Conservation (phyloP, 2,113 vertebrate genomes). For the Buteo buteo region DNA sequence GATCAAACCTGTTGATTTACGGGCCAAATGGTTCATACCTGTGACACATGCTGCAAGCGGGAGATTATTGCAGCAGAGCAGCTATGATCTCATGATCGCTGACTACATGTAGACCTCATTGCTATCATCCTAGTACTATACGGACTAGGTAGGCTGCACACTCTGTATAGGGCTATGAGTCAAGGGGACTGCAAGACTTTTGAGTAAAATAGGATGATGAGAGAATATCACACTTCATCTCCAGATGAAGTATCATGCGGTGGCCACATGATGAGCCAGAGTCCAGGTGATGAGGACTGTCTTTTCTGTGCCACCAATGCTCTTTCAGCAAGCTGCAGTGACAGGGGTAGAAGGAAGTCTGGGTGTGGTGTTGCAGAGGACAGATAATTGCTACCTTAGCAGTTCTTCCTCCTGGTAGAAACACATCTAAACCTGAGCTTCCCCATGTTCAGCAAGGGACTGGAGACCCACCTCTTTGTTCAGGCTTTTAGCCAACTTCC, state of each 20-base stretch:
- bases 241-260: not conserved
- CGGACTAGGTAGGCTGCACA: not conserved
- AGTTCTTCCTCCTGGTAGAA: not conserved
- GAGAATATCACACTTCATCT: not conserved
- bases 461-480: not conserved
- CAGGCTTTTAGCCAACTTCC: constrained; percentile 10
- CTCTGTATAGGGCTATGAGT: not conserved
- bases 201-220: not conserved
- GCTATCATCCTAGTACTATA: not conserved
- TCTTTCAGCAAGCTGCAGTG: not conserved
- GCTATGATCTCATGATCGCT: not conserved
- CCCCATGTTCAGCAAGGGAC: not conserved
- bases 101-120: not conserved
- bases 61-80: not conserved
- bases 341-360: not conserved
- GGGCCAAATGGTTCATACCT: constrained; percentile 7
- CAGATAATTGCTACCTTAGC: constrained; percentile 14
- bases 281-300: not conserved
- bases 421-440: not conserved
- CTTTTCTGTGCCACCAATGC: not conserved
- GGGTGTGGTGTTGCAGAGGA: not conserved
- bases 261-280: not conserved
- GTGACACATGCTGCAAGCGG: constrained; percentile 24
- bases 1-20: constrained; percentile 65
- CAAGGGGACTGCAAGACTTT: not conserved